phyloP scores from a whole-genome alignment of 2,113 vertebrate species.

The Hemiprocne comata region DNA sequence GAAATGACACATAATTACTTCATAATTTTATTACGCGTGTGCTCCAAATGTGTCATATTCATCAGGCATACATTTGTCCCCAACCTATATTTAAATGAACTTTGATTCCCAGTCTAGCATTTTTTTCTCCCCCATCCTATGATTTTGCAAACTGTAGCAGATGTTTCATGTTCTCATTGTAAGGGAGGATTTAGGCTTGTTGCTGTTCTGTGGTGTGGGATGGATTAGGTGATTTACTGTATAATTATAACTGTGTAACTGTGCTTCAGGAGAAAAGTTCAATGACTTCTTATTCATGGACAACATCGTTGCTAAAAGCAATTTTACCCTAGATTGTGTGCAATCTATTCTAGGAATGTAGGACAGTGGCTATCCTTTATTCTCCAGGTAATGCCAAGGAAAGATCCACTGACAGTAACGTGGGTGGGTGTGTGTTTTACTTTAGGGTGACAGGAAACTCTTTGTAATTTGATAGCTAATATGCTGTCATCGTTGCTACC shows the following conservation, averaged over 20 bases:
- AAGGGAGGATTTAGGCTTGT: not conserved
- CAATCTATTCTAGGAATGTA: not conserved
- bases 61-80: not conserved
- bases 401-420: not conserved
- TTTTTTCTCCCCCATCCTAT: rapidly evolving
- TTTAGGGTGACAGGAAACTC: not conserved
- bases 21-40: not conserved
- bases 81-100: not conserved
- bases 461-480: not conserved
- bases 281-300: not conserved
- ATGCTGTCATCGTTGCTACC: not conserved
- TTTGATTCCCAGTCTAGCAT: not conserved
- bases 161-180: not conserved
- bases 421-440: not conserved
- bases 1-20: not conserved
- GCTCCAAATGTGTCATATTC: not conserved
- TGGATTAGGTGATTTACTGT: not conserved
- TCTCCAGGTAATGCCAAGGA: not conserved
- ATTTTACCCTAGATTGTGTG: not conserved
- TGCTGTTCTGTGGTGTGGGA: not conserved
- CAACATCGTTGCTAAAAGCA: not conserved
- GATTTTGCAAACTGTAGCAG: not conserved
- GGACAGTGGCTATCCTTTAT: not conserved
- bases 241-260: not conserved
- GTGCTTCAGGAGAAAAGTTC: not conserved